These are phyloP conservation scores for Pseudorasbora parva DNA, from an alignment of 2,113 vertebrate genomes.

Conservation along the genomic window DNA sequence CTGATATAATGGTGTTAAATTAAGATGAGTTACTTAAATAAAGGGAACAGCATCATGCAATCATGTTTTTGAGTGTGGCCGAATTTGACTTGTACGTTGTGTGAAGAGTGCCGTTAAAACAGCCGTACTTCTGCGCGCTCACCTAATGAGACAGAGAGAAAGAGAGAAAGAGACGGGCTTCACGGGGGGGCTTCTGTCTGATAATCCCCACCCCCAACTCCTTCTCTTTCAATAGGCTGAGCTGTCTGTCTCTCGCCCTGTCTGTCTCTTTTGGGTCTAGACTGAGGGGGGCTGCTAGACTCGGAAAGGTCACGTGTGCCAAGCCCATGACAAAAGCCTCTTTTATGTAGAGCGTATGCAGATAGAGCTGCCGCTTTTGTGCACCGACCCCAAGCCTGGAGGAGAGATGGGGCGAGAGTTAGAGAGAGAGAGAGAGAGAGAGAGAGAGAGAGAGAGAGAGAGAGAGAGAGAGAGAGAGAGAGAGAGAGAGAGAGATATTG, in stretches of 20 bases:
- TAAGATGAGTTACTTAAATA: too few species aligned
- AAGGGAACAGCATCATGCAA: too few species aligned
- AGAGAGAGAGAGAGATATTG: neutral
- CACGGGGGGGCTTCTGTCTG: neutral
- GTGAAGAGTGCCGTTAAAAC: too few species aligned
- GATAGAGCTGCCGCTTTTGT: constrained; percentile 80
- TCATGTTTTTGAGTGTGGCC: too few species aligned
- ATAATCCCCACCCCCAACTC: constrained; percentile 10
- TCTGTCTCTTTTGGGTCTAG: constrained; percentile 50
- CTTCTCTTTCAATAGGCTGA: constrained; percentile 23
- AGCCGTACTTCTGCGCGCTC: neutral
- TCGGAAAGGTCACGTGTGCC: constrained; percentile 79
- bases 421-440: neutral
- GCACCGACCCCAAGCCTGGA: constrained; percentile 78
- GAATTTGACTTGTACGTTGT: neutral
- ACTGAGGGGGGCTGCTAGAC: constrained; percentile 57
- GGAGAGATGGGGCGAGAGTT: constrained; percentile 56
- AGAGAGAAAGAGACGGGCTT: constrained; percentile 43
- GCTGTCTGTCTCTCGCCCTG: constrained; percentile 45
- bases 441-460: too few species aligned
- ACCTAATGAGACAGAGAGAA: constrained; percentile 24
- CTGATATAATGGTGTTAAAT: too few species aligned
- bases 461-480: too few species aligned
- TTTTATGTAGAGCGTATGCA: constrained; percentile 83
- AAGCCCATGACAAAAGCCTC: constrained; percentile 80